phyloP scores from a whole-genome alignment of 2,113 vertebrate species.

The Danionella cerebrum region DNA sequence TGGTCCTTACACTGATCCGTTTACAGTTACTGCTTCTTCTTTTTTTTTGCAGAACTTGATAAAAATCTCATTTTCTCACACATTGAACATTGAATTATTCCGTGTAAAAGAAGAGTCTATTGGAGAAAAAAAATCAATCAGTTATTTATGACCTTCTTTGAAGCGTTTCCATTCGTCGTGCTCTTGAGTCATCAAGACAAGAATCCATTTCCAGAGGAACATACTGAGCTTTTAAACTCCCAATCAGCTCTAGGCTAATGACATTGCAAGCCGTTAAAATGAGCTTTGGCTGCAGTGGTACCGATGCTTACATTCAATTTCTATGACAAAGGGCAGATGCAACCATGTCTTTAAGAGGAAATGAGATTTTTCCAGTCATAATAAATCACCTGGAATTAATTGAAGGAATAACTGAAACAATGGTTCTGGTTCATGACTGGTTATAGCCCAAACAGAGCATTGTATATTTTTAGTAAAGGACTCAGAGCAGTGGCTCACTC shows the following conservation, averaged over 20 bases:
- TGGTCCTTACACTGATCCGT: too few relatives aligned
- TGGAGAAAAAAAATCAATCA: constrained; percentile 51
- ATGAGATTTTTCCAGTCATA: neutral
- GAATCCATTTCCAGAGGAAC: constrained; percentile 2
- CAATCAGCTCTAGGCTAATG: constrained; percentile 1
- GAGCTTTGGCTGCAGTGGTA: neutral
- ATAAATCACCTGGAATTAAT: constrained; percentile 10
- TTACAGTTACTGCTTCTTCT: too few relatives aligned
- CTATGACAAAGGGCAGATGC: neutral
- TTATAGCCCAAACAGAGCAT: too few relatives aligned
- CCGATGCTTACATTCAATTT: neutral
- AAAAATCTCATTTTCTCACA: constrained; percentile 53
- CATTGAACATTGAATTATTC: neutral
- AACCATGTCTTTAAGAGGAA: neutral
- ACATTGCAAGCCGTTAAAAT: neutral
- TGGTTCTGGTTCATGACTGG: neutral
- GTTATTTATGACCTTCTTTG: constrained; percentile 48
- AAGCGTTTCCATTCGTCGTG: too few relatives aligned
- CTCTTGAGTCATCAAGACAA: constrained; percentile 7
- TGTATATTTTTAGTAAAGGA: too few relatives aligned
- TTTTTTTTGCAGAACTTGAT: constrained; percentile 56
- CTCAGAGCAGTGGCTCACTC: too few relatives aligned
- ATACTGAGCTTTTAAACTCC: too few relatives aligned
- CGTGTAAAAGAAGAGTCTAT: constrained; percentile 27
- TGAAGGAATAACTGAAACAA: neutral